Percentiles rank a stretch among this genome's conserved stretches.
These are phyloP conservation scores for Cisticola juncidis DNA, from an alignment of 2,113 vertebrate genomes.

Conservation along the genomic window DNA sequence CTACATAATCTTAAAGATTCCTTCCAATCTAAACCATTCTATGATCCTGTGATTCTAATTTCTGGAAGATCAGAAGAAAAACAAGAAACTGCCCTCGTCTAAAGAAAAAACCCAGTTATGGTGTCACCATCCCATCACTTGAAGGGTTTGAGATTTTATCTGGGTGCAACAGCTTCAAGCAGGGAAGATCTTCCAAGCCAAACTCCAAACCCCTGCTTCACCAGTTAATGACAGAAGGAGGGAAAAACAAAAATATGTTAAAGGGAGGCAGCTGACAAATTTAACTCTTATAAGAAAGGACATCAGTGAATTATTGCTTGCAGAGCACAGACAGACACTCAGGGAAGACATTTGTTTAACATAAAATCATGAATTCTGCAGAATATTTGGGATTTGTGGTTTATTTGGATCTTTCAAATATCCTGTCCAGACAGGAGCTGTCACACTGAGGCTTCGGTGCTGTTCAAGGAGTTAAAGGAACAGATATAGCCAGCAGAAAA, in stretches of 20 bases:
- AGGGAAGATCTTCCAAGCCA: neutral
- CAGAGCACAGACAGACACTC: neutral
- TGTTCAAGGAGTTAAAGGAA: neutral
- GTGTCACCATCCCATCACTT: neutral
- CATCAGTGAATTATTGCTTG: neutral
- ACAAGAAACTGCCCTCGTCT: neutral
- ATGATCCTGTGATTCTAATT: neutral
- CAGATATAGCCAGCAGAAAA: neutral
- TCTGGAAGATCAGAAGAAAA: neutral
- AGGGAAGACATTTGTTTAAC: neutral
- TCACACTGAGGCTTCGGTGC: neutral
- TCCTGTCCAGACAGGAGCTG: neutral
- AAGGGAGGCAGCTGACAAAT: neutral
- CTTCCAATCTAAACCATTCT: neutral
- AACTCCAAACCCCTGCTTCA: neutral
- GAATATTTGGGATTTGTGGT: neutral
- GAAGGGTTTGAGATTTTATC: neutral
- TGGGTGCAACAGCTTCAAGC: neutral
- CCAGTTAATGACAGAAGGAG: neutral
- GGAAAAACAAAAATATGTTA: neutral
- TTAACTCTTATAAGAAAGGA: neutral
- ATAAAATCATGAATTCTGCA: neutral
- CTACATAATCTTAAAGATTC: rapidly evolving
- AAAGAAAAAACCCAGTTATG: neutral
- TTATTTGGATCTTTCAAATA: neutral